phyloP scores from a whole-genome alignment of 1,140 invertebrate genomes.

The Laupala kohalensis region DNA sequence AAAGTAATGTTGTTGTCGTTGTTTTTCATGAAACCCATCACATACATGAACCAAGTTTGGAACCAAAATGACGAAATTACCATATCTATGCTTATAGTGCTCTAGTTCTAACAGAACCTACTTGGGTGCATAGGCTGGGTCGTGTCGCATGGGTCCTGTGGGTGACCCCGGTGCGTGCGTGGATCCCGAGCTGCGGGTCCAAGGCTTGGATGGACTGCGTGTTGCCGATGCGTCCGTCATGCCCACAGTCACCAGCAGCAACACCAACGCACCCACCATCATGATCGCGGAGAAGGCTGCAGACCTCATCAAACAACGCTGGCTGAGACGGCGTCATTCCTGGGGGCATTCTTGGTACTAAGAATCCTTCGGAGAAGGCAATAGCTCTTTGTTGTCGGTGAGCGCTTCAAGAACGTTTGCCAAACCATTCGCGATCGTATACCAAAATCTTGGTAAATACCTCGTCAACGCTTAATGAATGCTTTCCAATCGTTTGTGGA shows the following conservation, averaged over 20 bases:
- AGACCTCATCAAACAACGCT: constrained; percentile 18
- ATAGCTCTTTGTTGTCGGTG: too few species aligned
- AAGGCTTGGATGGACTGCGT: constrained; percentile 23
- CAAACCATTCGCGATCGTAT: too few species aligned
- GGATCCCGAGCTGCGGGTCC: constrained; percentile 25
- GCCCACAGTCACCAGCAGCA: constrained; percentile 27
- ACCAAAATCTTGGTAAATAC: too few species aligned
- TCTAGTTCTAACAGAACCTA: constrained; percentile 16
- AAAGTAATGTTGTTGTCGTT: too few species aligned
- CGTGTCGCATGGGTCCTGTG: constrained; percentile 29
- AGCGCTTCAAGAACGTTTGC: too few species aligned
- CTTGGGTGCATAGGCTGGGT: constrained; percentile 30
- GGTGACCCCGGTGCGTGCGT: constrained; percentile 26
- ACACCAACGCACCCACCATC: constrained; percentile 26
- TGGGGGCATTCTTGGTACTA: background rate
- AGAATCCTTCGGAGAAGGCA: too few species aligned
- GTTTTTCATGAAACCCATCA: too few species aligned
- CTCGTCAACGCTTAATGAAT: too few species aligned
- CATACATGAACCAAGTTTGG: too few species aligned
- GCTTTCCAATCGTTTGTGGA: too few species aligned
- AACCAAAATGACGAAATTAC: too few species aligned
- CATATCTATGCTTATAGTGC: too few species aligned
- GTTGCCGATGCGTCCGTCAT: constrained; percentile 34
- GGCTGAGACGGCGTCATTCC: background rate
- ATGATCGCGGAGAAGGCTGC: constrained; percentile 28